phyloP scores from a whole-genome alignment of 2,113 vertebrate species.

The Microtus montanus region DNA sequence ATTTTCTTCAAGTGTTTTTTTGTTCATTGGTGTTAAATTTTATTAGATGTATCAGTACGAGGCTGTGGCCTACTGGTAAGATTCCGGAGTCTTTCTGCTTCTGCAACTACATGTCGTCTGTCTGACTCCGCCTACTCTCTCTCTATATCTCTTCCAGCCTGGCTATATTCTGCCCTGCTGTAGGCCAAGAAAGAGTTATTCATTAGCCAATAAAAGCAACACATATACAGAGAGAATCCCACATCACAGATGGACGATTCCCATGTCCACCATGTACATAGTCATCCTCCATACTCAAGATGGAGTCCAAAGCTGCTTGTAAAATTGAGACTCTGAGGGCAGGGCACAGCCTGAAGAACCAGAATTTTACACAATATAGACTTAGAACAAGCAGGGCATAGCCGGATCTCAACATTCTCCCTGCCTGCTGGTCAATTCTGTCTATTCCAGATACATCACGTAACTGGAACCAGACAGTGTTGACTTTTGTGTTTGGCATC shows the following conservation, averaged over 20 bases:
- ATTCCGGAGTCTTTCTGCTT: too few species aligned
- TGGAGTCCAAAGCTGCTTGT: background rate
- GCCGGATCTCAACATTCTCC: background rate
- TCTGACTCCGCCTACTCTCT: too few species aligned
- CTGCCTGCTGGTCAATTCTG: background rate
- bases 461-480: background rate
- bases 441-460: background rate
- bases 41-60: background rate
- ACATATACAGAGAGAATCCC: too few species aligned
- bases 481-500: background rate
- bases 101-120: too few species aligned
- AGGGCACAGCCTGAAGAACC: background rate
- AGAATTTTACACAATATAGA: background rate
- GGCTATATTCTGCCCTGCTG: too few species aligned
- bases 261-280: background rate
- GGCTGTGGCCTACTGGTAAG: too few species aligned
- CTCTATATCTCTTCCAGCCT: too few species aligned
- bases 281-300: background rate
- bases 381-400: background rate
- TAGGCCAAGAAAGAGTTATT: too few species aligned
- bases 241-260: background rate
- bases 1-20: background rate
- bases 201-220: too few species aligned
- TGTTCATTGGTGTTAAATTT: background rate
- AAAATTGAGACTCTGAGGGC: background rate